Percentiles rank a stretch among this genome's conserved stretches.
Conservation (phyloP, 2,888 invertebrate species). For the Zonitis immaculata region DNA sequence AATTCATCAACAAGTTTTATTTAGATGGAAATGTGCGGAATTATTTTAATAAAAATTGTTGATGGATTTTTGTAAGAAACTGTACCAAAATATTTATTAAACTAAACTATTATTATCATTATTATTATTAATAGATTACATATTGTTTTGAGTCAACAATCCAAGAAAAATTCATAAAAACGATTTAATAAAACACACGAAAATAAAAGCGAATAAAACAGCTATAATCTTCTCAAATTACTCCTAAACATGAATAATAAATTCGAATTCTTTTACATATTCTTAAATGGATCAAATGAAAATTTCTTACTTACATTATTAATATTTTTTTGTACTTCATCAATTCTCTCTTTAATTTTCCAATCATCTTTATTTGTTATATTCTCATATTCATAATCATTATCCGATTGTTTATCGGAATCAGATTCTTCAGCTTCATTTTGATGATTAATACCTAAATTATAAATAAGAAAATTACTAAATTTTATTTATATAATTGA, state of each 20-base stretch:
- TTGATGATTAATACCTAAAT: conserved; percentile 28
- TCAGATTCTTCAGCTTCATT: conserved; percentile 33
- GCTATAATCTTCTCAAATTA: conserved; percentile 26
- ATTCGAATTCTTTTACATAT: not conserved
- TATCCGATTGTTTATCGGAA: conserved; percentile 35
- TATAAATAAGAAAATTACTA: not conserved
- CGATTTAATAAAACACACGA: conserved; percentile 26
- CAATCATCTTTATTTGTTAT: conserved; percentile 57
- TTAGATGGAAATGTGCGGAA: conserved; percentile 17
- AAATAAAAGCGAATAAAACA: conserved; percentile 18
- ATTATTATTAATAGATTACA: not conserved
- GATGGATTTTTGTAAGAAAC: conserved; percentile 7
- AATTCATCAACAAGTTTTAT: conserved; percentile 13
- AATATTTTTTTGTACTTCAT: conserved; percentile 42
- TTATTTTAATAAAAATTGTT: conserved; percentile 10
- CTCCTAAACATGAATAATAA: conserved; percentile 12
- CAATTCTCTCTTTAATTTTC: conserved; percentile 45
- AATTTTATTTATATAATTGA: not conserved
- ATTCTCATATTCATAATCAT: conserved; percentile 51
- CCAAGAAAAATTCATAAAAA: conserved; percentile 17
- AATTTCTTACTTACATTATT: conserved; percentile 39
- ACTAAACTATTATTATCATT: conserved; percentile 16
- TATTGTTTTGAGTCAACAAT: conserved; percentile 23
- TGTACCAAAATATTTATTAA: conserved; percentile 34
- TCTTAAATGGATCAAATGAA: too few relatives aligned